Evolutionary conservation across 2,888 invertebrate genomes (phyloP), one percentile per base, ranked within the genome.

Genomic region (Drosophila yooni): DNA sequence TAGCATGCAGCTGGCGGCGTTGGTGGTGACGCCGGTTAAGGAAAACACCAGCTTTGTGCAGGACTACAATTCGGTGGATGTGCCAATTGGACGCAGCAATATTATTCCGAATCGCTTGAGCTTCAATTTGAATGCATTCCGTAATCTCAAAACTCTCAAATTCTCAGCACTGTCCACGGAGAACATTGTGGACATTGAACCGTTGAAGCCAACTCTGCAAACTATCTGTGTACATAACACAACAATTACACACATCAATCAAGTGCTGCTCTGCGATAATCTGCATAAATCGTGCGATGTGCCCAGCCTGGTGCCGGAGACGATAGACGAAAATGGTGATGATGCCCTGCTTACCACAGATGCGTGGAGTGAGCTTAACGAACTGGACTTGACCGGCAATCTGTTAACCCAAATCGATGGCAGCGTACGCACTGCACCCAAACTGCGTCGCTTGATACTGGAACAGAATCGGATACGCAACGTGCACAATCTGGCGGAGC

Each of bases 111-210:
- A 97, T 84, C 94, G 95, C 46, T 94, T 99, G 34, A 94, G 94
- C 36, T 97, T 97, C 93, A 97, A 98, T 91, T 94, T 99, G 43
- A 95, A 96, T 62, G 95, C 96, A 34, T 99, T 99, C 92, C 98
- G 98, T 89, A 94, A 94, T 59, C 91, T 98, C n/a, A 94, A 95
- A 78, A 94, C 94, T 59, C 93, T 99, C 56, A 95, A 94, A 74
- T 94, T 98, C 36, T 94, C 95, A 51, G 95, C 95, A 57, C 95
- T 97, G 38, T 95, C 95, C 0, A 94, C 96, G 87, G 94, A 95
- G 27, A 96, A 95, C 86, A 95, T 97, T 79, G 95, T 95, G 60
- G 94, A 95, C 93, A 94, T 93, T 67, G 91, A 89, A 21, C 67
- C 90, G 7, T 70, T 92, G 1, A 93, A 93, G 60, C 91, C 92